Evolutionary conservation across 2,888 invertebrate genomes (phyloP).

Genomic region (Acrocyrtus sp.): DNA sequence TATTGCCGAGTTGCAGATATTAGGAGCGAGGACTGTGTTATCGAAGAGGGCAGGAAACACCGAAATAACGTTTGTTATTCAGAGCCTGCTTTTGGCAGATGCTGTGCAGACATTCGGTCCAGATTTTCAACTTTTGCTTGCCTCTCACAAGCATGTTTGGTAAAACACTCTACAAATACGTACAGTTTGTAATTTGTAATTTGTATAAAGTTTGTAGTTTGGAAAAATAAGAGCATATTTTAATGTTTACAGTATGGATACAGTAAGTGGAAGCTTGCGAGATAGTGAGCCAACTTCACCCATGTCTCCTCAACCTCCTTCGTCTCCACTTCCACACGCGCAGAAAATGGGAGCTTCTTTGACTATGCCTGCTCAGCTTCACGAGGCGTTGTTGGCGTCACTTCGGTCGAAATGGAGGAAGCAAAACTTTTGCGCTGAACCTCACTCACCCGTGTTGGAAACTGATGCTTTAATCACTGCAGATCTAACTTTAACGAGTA

Average conservation of each 20-base stretch:
- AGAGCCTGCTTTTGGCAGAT: slow-evolving; percentile 91
- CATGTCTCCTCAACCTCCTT: slow-evolving; percentile 80
- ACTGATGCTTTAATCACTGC: slow-evolving; percentile 72
- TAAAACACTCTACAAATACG: slow-evolving; percentile 64
- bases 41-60: slow-evolving; percentile 80
- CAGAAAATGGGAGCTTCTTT: slow-evolving; percentile 26
- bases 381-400: slow-evolving; percentile 59
- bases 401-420: slow-evolving; percentile 44
- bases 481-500: slow-evolving; percentile 80
- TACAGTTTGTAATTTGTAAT: background rate
- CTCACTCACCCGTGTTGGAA: slow-evolving; percentile 61
- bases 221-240: slow-evolving; percentile 10
- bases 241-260: slow-evolving; percentile 80
- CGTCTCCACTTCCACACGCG: slow-evolving; percentile 54
- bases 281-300: slow-evolving; percentile 94
- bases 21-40: slow-evolving; percentile 83
- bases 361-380: slow-evolving; percentile 56
- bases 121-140: slow-evolving; percentile 93
- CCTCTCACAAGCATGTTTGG: slow-evolving; percentile 95
- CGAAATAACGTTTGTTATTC: slow-evolving; percentile 85
- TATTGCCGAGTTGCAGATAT: slow-evolving; percentile 92
- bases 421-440: slow-evolving; percentile 23
- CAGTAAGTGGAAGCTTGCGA: slow-evolving; percentile 88
- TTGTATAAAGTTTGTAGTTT: too few relatives aligned
- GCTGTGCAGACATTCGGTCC: slow-evolving; percentile 95